Percentiles rank a stretch among this genome's conserved stretches.
Conservation (phyloP, 2,888 invertebrate genomes). For the Leptothorax acervorum region DNA sequence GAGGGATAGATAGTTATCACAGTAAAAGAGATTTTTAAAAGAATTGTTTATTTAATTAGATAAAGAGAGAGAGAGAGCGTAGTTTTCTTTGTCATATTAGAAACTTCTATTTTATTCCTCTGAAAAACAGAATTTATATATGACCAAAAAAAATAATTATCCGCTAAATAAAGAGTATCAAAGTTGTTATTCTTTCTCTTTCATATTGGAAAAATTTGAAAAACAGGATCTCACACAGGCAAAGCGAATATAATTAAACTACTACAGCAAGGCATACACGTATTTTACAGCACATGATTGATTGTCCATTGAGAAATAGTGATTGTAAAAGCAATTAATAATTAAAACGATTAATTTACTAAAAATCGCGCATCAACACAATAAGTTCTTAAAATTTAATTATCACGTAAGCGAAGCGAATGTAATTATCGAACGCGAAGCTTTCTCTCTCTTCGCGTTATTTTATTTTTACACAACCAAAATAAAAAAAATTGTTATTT, state of each 20-base stretch:
- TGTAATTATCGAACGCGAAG: neutral
- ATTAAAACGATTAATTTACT: neutral
- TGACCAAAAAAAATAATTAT: neutral
- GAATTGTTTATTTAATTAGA: neutral
- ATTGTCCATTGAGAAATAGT: neutral
- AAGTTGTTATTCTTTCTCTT: slow-evolving; percentile 4
- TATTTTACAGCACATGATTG: neutral
- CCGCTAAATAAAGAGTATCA: neutral
- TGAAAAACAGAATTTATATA: neutral
- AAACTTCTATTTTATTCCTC: neutral
- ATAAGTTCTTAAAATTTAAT: neutral
- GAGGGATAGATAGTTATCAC: neutral
- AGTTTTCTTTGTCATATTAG: neutral
- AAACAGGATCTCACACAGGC: no score
- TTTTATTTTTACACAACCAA: neutral
- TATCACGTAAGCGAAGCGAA: neutral
- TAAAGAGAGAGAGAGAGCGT: neutral
- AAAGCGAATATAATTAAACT: neutral
- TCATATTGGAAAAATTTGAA: neutral
- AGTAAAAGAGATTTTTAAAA: neutral
- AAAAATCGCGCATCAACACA: neutral
- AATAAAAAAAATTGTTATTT: neutral
- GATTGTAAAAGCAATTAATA: neutral
- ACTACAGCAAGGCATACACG: neutral
- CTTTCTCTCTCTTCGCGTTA: neutral